Conservation (phyloP, 2,797 vertebrate species). For the Monodelphis domestica region DNA sequence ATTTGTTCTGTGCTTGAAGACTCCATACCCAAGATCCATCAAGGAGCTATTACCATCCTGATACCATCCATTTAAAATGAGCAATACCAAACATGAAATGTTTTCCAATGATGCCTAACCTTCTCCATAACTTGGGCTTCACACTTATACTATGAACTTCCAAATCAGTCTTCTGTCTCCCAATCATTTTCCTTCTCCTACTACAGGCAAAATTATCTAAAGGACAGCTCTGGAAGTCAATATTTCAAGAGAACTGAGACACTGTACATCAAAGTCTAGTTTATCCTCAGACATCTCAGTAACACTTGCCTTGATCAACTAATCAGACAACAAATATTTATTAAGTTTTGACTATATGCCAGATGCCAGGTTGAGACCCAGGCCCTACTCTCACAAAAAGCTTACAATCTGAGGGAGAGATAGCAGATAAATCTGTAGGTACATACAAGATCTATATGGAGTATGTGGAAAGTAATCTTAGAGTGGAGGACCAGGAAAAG, state of each 20-base stretch:
- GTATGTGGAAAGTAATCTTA: neutral
- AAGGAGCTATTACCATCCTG: neutral
- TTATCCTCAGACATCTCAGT: neutral
- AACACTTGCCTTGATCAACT: neutral
- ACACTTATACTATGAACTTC: neutral
- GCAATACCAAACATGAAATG: neutral
- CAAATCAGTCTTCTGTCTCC: rapidly evolving
- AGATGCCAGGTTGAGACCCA: neutral
- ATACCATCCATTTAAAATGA: neutral
- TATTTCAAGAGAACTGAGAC: neutral
- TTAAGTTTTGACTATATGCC: neutral
- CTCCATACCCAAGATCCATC: conserved; percentile 17
- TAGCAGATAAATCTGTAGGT: neutral
- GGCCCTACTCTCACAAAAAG: neutral
- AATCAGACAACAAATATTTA: neutral
- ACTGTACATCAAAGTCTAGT: neutral
- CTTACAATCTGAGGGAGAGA: neutral
- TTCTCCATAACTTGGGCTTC: neutral
- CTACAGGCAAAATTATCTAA: rapidly evolving
- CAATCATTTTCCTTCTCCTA: neutral
- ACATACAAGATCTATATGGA: neutral
- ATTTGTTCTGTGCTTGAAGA: conserved; percentile 20
- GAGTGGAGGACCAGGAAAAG: neutral
- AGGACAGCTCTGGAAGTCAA: neutral
- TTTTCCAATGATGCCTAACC: rapidly evolving